Evolutionary conservation across 1,140 invertebrate genomes (phyloP).

Genomic region (Steinernema khuongi): DNA sequence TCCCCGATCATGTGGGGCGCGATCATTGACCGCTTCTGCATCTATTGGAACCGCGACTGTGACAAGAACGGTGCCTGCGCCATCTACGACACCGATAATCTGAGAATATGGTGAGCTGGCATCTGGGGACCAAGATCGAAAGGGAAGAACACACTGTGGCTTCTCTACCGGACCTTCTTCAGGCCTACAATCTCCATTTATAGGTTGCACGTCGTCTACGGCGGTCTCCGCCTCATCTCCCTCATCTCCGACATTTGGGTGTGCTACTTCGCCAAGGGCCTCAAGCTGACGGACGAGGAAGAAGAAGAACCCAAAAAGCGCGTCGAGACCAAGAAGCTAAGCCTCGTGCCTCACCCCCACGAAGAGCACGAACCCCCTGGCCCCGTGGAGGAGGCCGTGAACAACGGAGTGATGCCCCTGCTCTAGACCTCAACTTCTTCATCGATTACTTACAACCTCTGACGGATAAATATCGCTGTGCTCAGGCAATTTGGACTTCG

Average conservation of each 20-base stretch:
- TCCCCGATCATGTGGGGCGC: slow-evolving; percentile 60
- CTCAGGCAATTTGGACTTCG: background rate
- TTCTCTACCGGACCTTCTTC: background rate
- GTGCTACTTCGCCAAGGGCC: slow-evolving; percentile 48
- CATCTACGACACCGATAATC: slow-evolving; percentile 55
- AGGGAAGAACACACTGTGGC: too few species aligned
- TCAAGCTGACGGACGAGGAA: slow-evolving; percentile 49
- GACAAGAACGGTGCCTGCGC: slow-evolving; percentile 57
- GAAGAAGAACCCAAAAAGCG: background rate
- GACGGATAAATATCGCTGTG: background rate
- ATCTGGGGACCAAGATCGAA: background rate
- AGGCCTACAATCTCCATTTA: background rate
- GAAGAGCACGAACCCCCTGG: background rate
- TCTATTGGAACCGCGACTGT: slow-evolving; percentile 56
- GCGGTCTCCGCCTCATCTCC: slow-evolving; percentile 47
- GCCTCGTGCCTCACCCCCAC: slow-evolving; percentile 7
- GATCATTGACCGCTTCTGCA: slow-evolving; percentile 59
- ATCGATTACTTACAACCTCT: slow-evolving; percentile 12
- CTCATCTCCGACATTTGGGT: slow-evolving; percentile 52
- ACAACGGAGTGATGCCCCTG: background rate
- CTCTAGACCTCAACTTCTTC: background rate
- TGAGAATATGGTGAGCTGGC: slow-evolving; percentile 37
- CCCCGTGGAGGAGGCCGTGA: background rate
- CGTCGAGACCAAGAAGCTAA: background rate
- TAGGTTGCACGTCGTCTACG: slow-evolving; percentile 52